Evolutionary conservation across 1,140 invertebrate species (phyloP).

Genomic region (Triops longicaudatus): DNA sequence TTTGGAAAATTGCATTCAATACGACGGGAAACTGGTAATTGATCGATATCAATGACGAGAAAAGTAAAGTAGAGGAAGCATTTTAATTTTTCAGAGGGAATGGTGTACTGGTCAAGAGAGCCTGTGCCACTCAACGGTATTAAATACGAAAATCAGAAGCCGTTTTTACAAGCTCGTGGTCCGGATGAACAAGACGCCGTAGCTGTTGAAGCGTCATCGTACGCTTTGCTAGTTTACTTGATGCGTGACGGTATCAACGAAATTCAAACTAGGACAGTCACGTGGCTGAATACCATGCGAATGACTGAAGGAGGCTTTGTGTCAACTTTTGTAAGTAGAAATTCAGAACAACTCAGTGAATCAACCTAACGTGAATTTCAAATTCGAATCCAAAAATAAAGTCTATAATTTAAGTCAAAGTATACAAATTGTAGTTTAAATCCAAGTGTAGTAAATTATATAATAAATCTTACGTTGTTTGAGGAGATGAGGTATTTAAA

Average conservation of each 20-base stretch:
- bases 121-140: conserved; percentile 37
- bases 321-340: conserved; percentile 44
- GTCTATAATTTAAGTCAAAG: too few relatives aligned
- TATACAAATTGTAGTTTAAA: too few relatives aligned
- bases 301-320: conserved; percentile 49
- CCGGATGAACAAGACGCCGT: conserved; percentile 41
- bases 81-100: conserved; percentile 39
- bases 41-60: conserved; percentile 17
- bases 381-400: too few relatives aligned
- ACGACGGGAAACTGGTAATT: conserved; percentile 37
- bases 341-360: neutral
- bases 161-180: conserved; percentile 42
- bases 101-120: conserved; percentile 45
- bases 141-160: conserved; percentile 44
- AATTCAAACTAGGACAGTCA: conserved; percentile 44
- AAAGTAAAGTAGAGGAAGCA: neutral
- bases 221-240: conserved; percentile 49
- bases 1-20: conserved; percentile 37
- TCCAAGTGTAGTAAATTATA: too few relatives aligned
- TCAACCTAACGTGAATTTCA: too few relatives aligned
- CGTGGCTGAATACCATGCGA: conserved; percentile 51
- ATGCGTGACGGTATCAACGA: conserved; percentile 41
- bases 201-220: conserved; percentile 50
- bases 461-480: too few relatives aligned
- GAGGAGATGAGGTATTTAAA: neutral